A percentile compares a stretch with the other conserved stretches of the same genome.
These are phyloP conservation scores for Diplodus sargus DNA, from an alignment of 2,797 vertebrate species.

Conservation along the genomic window DNA sequence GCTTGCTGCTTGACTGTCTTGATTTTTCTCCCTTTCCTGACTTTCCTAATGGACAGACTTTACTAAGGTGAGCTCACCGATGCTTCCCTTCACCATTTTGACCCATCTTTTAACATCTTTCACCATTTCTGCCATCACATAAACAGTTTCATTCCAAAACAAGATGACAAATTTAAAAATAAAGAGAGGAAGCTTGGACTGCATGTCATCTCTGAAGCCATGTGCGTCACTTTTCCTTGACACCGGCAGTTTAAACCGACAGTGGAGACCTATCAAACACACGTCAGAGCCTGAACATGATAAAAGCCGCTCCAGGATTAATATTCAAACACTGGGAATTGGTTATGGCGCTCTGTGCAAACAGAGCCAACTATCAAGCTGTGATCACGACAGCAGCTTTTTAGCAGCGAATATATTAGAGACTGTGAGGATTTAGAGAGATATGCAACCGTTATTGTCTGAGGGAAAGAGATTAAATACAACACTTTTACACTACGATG, in stretches of 20 bases:
- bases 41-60: constrained; percentile 93
- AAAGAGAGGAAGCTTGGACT: not conserved
- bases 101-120: not conserved
- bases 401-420: constrained; percentile 68
- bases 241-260: constrained; percentile 28
- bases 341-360: constrained; percentile 64
- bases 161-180: not conserved
- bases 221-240: not conserved
- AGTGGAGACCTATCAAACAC: constrained; percentile 58
- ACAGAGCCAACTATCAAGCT: constrained; percentile 71
- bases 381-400: constrained; percentile 73
- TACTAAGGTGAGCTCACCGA: constrained; percentile 93
- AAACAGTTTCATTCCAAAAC: not conserved
- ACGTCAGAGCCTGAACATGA: constrained; percentile 50
- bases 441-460: not conserved
- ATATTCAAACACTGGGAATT: constrained; percentile 79
- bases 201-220: not conserved
- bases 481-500: too few species aligned
- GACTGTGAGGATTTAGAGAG: constrained; percentile 37
- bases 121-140: constrained; percentile 2
- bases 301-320: constrained; percentile 76
- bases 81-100: not conserved
- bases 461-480: too few species aligned
- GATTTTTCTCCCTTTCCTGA: constrained; percentile 77
- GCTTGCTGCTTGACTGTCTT: constrained; percentile 66